These are phyloP conservation scores for Sparidentex hasta DNA, from an alignment of 2,797 vertebrate genomes.

Conservation along the genomic window DNA sequence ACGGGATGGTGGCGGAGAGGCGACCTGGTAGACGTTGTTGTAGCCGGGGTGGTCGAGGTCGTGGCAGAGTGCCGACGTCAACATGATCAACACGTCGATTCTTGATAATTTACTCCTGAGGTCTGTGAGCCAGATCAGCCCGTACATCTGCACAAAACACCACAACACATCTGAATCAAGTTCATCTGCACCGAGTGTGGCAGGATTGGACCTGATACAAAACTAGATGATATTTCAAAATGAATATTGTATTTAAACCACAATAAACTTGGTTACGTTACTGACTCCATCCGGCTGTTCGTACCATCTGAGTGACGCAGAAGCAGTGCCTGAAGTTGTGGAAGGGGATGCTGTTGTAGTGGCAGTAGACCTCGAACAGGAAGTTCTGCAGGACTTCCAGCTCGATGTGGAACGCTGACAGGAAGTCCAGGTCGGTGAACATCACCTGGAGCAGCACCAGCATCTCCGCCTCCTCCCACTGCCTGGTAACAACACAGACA, in stretches of 20 bases:
- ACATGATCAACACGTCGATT: conserved; percentile 89
- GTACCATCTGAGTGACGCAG: conserved; percentile 93
- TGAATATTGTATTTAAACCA: too few species aligned
- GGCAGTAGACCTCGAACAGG: conserved; percentile 75
- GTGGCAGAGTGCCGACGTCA: conserved; percentile 94
- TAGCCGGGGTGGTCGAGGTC: conserved; percentile 95
- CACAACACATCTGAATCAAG: too few species aligned
- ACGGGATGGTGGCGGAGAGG: accelerated
- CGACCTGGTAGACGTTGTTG: conserved; percentile 89
- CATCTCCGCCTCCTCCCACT: conserved; percentile 84
- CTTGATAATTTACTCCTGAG: conserved; percentile 90
- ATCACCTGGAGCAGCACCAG: conserved; percentile 83
- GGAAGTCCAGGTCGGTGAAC: conserved; percentile 81
- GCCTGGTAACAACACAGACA: conserved; percentile 57
- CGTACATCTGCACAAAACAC: conserved; percentile 87
- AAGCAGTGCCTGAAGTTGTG: conserved; percentile 97
- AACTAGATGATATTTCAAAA: too few species aligned
- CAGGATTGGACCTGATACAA: too few species aligned
- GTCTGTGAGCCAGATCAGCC: conserved; percentile 91
- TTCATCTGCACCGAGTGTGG: too few species aligned
- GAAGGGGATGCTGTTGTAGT: conserved; percentile 95
- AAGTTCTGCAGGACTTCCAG: conserved; percentile 77
- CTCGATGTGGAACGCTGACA: conserved; percentile 75
- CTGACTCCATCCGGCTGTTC: neutral
- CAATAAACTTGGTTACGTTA: too few species aligned